These are phyloP conservation scores for Hoplodrina blanda DNA, from an alignment of 2,888 invertebrate species.

Conservation along the genomic window DNA sequence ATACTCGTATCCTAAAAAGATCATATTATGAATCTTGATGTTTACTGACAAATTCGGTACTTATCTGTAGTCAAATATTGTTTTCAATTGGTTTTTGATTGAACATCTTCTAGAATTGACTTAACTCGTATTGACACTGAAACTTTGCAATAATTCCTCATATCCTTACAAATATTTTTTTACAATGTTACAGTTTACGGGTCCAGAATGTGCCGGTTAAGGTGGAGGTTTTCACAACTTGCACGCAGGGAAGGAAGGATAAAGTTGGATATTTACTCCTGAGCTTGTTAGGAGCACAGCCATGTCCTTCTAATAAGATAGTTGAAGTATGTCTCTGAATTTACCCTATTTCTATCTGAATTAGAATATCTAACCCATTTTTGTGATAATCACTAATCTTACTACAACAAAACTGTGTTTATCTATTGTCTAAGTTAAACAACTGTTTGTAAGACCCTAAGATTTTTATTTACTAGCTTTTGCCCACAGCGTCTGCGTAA, in stretches of 20 bases:
- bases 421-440: too few relatives aligned
- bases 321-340: slow-evolving; percentile 74
- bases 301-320: slow-evolving; percentile 89
- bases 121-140: neutral
- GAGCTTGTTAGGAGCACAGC: slow-evolving; percentile 93
- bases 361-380: too few relatives aligned
- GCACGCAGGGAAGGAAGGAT: slow-evolving; percentile 90
- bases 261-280: slow-evolving; percentile 93
- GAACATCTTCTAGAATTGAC: neutral
- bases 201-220: slow-evolving; percentile 94
- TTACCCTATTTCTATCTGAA: too few relatives aligned
- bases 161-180: neutral
- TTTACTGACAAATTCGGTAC: neutral
- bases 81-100: neutral
- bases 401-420: too few relatives aligned
- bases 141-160: neutral
- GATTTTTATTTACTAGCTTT: too few relatives aligned
- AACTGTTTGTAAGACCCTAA: too few relatives aligned
- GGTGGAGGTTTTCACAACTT: slow-evolving; percentile 92
- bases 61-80: neutral
- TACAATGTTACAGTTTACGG: slow-evolving; percentile 90
- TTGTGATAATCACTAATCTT: too few relatives aligned
- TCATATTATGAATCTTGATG: neutral
- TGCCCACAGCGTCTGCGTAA: too few relatives aligned
- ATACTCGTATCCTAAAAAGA: neutral